Conservation (phyloP, 2,888 invertebrate genomes). For the Myathropa florea region DNA sequence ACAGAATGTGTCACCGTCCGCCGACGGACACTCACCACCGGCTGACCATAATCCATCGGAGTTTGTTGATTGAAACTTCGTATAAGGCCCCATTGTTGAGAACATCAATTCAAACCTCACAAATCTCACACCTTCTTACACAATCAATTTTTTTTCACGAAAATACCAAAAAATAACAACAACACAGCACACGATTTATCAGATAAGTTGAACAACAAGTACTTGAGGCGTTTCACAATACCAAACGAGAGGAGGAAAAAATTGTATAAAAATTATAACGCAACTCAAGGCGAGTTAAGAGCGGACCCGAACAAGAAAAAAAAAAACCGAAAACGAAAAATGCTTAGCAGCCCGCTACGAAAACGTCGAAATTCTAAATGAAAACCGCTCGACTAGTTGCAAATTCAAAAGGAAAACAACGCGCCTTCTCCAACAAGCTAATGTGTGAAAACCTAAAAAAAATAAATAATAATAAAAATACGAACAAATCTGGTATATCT, state of each 20-base stretch:
- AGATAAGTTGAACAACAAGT: conserved; percentile 40
- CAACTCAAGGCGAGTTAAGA: background rate
- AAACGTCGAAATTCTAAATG: conserved; percentile 40
- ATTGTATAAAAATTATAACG: background rate
- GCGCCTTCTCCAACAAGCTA: background rate
- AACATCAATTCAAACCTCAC: background rate
- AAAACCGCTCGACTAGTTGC: conserved; percentile 50
- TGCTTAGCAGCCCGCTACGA: conserved; percentile 6
- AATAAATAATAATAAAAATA: conserved; percentile 1
- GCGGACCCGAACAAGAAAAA: background rate
- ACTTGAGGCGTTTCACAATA: conserved; percentile 28
- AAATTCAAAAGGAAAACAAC: conserved; percentile 46
- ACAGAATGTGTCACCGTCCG: conserved; percentile 42
- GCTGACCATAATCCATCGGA: conserved; percentile 52
- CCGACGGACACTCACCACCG: background rate
- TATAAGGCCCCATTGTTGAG: conserved; percentile 58
- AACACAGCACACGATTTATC: conserved; percentile 27
- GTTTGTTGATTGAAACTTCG: conserved; percentile 54
- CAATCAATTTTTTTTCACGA: background rate
- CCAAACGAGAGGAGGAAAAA: background rate
- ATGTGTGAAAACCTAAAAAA: conserved; percentile 38
- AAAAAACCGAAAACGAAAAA: background rate
- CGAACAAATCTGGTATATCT: conserved; percentile 28
- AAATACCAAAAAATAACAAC: background rate
- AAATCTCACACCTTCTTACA: conserved; percentile 7